These are phyloP conservation scores for Paracentrotus lividus DNA, from an alignment of 53 echinoderm and acorn worm species.

Conservation along the genomic window DNA sequence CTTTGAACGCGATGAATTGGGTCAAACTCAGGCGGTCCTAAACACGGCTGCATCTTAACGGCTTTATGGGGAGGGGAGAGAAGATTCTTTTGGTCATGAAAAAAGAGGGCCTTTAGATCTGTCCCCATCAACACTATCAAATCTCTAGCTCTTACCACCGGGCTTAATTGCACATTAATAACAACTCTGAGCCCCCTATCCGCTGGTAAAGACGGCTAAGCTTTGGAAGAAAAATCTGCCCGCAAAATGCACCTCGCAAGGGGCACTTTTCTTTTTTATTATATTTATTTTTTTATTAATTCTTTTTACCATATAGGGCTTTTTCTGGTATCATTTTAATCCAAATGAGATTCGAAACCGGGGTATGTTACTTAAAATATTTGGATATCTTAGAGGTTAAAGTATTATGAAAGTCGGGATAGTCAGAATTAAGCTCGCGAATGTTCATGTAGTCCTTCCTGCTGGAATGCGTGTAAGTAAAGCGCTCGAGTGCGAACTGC, in stretches of 20 bases:
- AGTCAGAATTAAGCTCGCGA: background rate
- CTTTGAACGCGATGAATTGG: constrained; percentile 25
- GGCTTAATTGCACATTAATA: constrained; percentile 69
- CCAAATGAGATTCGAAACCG: background rate
- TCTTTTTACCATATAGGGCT: background rate
- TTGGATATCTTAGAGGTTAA: background rate
- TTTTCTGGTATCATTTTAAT: background rate
- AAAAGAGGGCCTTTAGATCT: constrained; percentile 53
- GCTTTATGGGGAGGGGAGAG: background rate
- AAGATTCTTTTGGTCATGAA: constrained; percentile 24
- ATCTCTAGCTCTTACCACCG: constrained; percentile 49
- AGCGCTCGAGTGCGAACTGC: background rate
- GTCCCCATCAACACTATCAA: constrained; percentile 13
- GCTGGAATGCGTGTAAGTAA: background rate
- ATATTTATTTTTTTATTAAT: background rate
- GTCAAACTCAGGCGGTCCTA: constrained; percentile 11
- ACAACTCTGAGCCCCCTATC: constrained; percentile 49
- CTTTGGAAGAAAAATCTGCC: constrained; percentile 18
- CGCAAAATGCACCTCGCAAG: too few species aligned
- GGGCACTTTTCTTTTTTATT: background rate
- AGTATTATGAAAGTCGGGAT: background rate
- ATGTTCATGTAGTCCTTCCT: background rate
- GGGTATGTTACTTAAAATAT: background rate
- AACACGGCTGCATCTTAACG: constrained; percentile 2
- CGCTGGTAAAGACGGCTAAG: constrained; percentile 6